Base-by-base conservation (phyloP, 2,113 vertebrate genomes). In the Eublepharis macularius region DNA sequence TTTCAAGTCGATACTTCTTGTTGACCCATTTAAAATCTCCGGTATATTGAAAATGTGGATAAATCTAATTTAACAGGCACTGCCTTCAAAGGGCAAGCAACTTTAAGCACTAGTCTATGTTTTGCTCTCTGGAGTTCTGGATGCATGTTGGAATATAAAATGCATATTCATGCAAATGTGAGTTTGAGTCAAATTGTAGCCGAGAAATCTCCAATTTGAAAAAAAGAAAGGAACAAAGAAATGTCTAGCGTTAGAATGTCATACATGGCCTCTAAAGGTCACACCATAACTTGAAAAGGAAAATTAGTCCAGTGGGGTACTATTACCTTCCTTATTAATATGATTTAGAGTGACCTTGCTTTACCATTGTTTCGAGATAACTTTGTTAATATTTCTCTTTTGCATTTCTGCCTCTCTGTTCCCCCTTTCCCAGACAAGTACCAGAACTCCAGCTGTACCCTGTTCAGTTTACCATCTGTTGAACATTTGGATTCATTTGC, bases 221-320 rank as follows among this genome's bases (percentile, higher is more conserved):
- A 0, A 54, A 90, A 92, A 90, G 10, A 76, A 60, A 94, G 11
- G 24, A 63, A 60, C 47, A 90, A 92, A 90, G 8, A 79, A 60
- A 94, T 91, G 87, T 93, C 91, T 90, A 88, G 21, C 90, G 92
- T 87, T 95, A 93, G 86, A 95, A 92, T 91, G 81, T 82, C 79
- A 54, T 85, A 87, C 86, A 88, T 92, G 92, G 60, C 81, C 79
- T 88, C 86, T 86, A 95, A 95, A 96, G 95, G 92, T 95, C 86
- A 89, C 90, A 68, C 85, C 76, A 93, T 95, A 95, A 91, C 94
- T 96, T 94, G 34, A 95, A 90, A 95, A 63, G 45, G 91, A 94
- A 96, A 97, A 96, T 97, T 96, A 97, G 94, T 94, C 94, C 94
- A 95, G 85, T 90, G 86, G 94, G 79, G 89, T 95, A 86, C 86